Percentiles rank a stretch among this genome's conserved stretches.
These are phyloP conservation scores for Chaenocephalus aceratus DNA, from an alignment of 2,113 vertebrate species.

Conservation along the genomic window DNA sequence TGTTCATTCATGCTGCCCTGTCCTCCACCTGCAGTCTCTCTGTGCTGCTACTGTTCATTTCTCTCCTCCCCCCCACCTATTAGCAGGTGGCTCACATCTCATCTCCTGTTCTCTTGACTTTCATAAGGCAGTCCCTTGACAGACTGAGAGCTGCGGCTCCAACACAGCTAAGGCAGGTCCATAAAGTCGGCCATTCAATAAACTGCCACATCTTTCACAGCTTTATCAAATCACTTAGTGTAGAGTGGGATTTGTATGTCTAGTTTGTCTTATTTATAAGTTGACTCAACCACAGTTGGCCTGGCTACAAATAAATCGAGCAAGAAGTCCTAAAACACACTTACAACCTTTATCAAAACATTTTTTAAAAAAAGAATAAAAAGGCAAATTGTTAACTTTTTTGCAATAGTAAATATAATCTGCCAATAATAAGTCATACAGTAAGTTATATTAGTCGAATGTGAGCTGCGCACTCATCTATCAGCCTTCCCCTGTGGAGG, in stretches of 20 bases:
- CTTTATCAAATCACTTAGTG: conserved; percentile 29
- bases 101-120: conserved; percentile 39
- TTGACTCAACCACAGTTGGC: background rate
- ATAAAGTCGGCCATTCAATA: conserved; percentile 30
- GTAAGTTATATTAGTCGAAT: background rate
- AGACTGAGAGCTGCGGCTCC: conserved; percentile 19
- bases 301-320: background rate
- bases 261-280: background rate
- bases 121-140: conserved; percentile 52
- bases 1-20: conserved; percentile 44
- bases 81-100: conserved; percentile 57
- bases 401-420: conserved; percentile 7
- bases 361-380: background rate
- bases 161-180: conserved; percentile 15
- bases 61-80: background rate
- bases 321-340: background rate
- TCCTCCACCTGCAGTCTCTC: conserved; percentile 45
- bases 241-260: background rate
- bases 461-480: conserved; percentile 30
- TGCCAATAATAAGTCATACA: background rate
- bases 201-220: conserved; percentile 8
- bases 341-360: background rate
- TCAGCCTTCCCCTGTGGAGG: conserved; percentile 64
- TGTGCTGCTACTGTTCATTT: conserved; percentile 37
- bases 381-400: background rate